Conservation (phyloP, 2,888 invertebrate genomes). For the Phasia obesa region DNA sequence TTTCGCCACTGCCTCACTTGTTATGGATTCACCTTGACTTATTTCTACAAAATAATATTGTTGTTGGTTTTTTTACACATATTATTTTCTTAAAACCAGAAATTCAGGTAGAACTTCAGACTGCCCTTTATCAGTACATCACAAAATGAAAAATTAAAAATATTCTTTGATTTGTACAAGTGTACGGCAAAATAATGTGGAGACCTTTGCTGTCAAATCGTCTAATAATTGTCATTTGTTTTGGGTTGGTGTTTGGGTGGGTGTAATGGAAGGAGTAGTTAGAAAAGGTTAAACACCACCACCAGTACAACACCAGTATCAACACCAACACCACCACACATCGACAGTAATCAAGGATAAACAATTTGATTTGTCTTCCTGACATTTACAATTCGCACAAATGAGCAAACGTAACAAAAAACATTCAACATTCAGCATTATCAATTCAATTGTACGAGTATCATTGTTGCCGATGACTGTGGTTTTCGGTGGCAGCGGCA, state of each 20-base stretch:
- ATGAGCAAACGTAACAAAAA: slow-evolving; percentile 62
- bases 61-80: too few species aligned
- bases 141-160: too few species aligned
- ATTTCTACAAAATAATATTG: too few species aligned
- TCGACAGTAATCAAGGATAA: slow-evolving; percentile 67
- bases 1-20: too few species aligned
- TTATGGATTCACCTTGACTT: too few species aligned
- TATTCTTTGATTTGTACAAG: slow-evolving; percentile 1
- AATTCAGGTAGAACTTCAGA: too few species aligned
- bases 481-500: slow-evolving; percentile 4
- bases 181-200: slow-evolving; percentile 37
- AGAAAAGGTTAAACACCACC: slow-evolving; percentile 55
- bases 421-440: slow-evolving; percentile 43
- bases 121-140: too few species aligned
- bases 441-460: slow-evolving; percentile 54
- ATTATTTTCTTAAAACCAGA: too few species aligned
- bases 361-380: slow-evolving; percentile 69
- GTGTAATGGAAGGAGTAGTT: slow-evolving; percentile 29
- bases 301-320: slow-evolving; percentile 13
- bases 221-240: slow-evolving; percentile 57
- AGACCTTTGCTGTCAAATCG: slow-evolving; percentile 52
- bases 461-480: slow-evolving; percentile 31
- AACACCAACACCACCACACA: slow-evolving; percentile 38
- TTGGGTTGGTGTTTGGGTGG: slow-evolving; percentile 38
- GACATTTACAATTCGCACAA: slow-evolving; percentile 63